Evolutionary conservation across 2,113 vertebrate genomes (phyloP), one percentile per base, ranked within the genome.

Genomic region (Octodon degus): DNA sequence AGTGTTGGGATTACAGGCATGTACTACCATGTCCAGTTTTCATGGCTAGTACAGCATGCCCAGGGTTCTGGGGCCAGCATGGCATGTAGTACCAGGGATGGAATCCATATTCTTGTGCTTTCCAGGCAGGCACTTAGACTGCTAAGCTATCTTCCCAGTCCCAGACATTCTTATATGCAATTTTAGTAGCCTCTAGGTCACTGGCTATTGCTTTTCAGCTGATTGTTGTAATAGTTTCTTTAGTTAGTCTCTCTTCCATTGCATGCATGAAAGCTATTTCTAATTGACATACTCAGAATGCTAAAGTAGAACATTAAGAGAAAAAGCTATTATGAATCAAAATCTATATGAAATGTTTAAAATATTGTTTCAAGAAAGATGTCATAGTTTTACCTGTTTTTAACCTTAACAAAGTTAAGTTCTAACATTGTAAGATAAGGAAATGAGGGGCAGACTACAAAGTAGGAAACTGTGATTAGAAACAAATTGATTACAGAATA

Each of bases 271-370:
- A 43, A 32, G 53, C 27, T 37, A 10, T 9, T 77, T 86, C 10
- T 79, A 94, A 86, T 82, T 14, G 27, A 85, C 1, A 0, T 67
- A 14, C 43, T 89, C 79, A 91, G 65, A 89, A 63, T 22, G 4
- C 22, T n/a, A 89, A 10, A 58, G 43, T 34, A 93, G 60, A 86
- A 77, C 60, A 82, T 76, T 40, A 81, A 67, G 0, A 86, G 27
- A 82, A 58, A 43, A 62, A 92, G 80, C 32, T 88, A 95, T 85
- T 55, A 43, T 37, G 5, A 32, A 76, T 70, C 25, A 16, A 85
- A 89, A 47, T 89, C 13, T 93, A 89, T 34, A 58, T 22, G 32
- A 85, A 86, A 43, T 72, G 20, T 20, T 93, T 62, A 95, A 86
- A 86, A 79, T 17, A 67, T 58, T 58, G n/a, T 58, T 90, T 77